These are phyloP conservation scores for Danio aesculapii DNA, from an alignment of 2,797 vertebrate species.

Conservation along the genomic window DNA sequence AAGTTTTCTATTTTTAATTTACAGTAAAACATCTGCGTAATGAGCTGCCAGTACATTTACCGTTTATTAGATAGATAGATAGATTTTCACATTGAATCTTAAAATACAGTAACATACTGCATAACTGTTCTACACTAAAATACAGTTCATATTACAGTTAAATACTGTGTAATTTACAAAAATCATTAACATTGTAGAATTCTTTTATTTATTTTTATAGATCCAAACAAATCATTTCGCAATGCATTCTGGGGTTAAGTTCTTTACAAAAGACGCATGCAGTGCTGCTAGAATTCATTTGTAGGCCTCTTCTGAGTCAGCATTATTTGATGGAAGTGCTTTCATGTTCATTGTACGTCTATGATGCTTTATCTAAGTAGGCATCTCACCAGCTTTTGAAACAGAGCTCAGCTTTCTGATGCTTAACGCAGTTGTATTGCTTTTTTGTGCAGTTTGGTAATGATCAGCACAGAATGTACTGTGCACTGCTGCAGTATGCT, in stretches of 20 bases:
- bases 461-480: neutral
- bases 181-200: no score
- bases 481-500: neutral
- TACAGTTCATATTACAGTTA: no score
- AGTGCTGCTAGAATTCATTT: neutral
- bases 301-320: neutral
- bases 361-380: neutral
- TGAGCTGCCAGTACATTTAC: no score
- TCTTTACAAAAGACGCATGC: neutral
- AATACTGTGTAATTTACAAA: no score
- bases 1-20: no score
- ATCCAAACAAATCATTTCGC: neutral
- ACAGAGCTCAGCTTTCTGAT: neutral
- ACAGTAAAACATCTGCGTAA: no score
- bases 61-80: no score
- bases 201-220: no score
- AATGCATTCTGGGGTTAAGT: neutral
- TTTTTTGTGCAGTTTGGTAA: slow-evolving; percentile 10
- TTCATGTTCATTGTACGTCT: neutral
- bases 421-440: neutral
- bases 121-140: no score
- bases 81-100: no score
- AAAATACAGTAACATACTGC: no score
- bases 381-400: neutral
- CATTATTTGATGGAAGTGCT: neutral